Evolutionary conservation across 2,113 vertebrate genomes (phyloP), one percentile per base, ranked within the genome.

Genomic region (Beaufortia kweichowensis): DNA sequence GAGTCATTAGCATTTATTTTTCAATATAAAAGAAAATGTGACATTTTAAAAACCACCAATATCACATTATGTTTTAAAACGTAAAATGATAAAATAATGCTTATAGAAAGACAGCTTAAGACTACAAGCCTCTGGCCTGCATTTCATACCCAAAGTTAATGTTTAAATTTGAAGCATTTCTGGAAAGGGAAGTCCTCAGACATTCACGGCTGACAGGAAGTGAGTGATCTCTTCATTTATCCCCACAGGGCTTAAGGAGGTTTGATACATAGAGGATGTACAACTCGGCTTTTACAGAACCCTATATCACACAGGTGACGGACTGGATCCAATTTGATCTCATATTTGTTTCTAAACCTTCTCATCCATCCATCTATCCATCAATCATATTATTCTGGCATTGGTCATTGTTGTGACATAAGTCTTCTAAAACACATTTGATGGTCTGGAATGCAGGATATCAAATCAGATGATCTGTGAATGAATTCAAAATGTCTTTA

Each of bases 191-290:
- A 31, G 2, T 73, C 33, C 31, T 41, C 46, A 67, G 56, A 65
- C 65, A 69, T 68, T 39, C 46, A 70, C 24, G 69, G 28, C 77
- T 31, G 19, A 24, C 28, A 59, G 26, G 35, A 79, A 65, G 68
- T 66, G 33, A 65, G 65, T 24, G 41, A 75, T 75, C 28, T 59
- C 65, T 46, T 33, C 24, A 68, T 75, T 75, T 53, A 73, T 70
- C 65, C 74, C 48, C 19, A 39, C 53, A 41, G 48, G n/a, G 21
- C 66, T 33, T 68, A 17, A 43, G 74, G 63, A 62, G 0, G 41
- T 61, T 28, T 71, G 63, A 77, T 14, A 73, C n/a, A 63, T 23
- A 76, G 53, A 63, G 33, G 28, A n/a, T 50, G 62, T 10, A 11
- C 57, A 39, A 43, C 64, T 55, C 67, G 31, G 41, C 67, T 73